phyloP scores from a whole-genome alignment of 2,797 vertebrate genomes.

The Anisognathus igniventris region DNA sequence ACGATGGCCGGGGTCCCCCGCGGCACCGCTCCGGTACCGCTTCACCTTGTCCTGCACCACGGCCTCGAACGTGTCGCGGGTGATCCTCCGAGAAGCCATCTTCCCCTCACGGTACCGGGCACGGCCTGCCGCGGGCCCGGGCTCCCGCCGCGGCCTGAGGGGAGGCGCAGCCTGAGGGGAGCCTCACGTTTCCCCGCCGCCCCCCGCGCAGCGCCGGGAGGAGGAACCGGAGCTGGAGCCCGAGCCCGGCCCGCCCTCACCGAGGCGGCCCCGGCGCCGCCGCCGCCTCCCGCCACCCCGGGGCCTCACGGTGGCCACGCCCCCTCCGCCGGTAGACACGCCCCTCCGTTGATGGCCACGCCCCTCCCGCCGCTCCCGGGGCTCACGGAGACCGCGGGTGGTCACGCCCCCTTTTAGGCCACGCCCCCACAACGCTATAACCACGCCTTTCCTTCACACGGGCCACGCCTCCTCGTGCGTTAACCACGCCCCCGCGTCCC shows the following conservation, averaged over 20 bases:
- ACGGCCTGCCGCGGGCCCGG: background rate
- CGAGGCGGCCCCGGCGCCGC: background rate
- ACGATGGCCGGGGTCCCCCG: slow-evolving; percentile 80
- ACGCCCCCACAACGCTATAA: fast-evolving
- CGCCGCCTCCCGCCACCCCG: background rate
- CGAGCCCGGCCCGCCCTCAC: background rate
- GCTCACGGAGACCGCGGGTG: fast-evolving
- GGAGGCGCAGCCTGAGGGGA: background rate
- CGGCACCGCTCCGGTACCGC: slow-evolving; percentile 82
- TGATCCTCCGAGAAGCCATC: slow-evolving; percentile 87
- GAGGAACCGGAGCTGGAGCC: background rate
- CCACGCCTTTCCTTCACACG: fast-evolving
- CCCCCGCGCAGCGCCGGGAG: background rate
- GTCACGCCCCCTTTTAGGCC: fast-evolving
- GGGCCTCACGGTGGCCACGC: background rate
- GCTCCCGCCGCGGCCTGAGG: background rate
- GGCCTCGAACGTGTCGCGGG: slow-evolving; percentile 88
- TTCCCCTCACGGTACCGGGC: background rate
- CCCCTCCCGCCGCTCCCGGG: background rate
- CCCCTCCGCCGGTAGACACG: background rate
- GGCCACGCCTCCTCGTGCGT: fast-evolving
- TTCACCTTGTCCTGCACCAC: slow-evolving; percentile 88
- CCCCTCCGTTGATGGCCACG: background rate
- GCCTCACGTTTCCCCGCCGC: background rate
- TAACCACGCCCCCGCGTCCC: background rate